Base-by-base conservation (phyloP, 1,140 invertebrate species). In the Andricus grossulariae region DNA sequence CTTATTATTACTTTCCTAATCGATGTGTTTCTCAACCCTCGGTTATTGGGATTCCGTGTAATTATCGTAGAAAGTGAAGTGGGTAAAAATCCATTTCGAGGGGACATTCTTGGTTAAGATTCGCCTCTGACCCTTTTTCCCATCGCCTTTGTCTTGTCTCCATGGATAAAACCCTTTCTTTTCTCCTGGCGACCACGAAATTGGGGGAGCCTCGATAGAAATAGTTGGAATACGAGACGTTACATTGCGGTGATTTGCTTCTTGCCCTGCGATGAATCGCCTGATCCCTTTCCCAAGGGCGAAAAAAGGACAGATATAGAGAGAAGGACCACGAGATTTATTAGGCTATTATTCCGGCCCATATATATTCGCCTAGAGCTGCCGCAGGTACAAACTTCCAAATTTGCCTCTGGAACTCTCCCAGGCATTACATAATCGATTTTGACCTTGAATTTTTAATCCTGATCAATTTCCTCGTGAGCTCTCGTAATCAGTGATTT, bases 331-430 rank as follows among this genome's bases (percentile, higher is more conserved):
- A n/a, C 39, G 70, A 87, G 85, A 88, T 88, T 88, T 88, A 88
- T 88, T 87, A 83, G 18, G 79, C 84, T 75, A 86, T 88, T 87
- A 88, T 84, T 81, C 75, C 78, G 78, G 54, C 76, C 79, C 83
- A 80, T 84, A 83, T 79, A 76, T 79, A 76, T 73, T 75, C 80
- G 15, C 13, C 25, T n/a, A 60, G 21, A 60, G 57, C 57, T 60
- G 57, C 12, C 32, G 12, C 57, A 60, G 54, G 39, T 73, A 71
- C 78, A 79, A 83, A 83, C 52, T 78, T 19, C 66, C 76, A 83
- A 85, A 84, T 85, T 81, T 80, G 79, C 78, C 82, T 77, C 77
- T 75, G 81, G 84, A 82, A 81, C 81, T 82, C 84, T 82, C 49
- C 21, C 50, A 50, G 51, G 18, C 21, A 73, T 32, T 25, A 21